Conservation (phyloP, 2,888 invertebrate species). For the Meteorus cinctellus region DNA sequence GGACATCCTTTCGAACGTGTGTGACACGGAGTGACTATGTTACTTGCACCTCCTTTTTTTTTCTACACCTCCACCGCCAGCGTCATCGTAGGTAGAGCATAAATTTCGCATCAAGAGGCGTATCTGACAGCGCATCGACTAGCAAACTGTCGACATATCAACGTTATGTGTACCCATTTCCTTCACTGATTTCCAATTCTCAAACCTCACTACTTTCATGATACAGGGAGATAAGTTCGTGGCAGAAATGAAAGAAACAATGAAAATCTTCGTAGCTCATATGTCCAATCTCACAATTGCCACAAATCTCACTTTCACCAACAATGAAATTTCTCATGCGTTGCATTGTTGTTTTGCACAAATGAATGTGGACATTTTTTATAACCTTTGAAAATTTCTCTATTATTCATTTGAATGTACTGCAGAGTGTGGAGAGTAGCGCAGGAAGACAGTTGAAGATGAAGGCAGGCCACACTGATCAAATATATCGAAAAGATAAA, state of each 20-base stretch:
- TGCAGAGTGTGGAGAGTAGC: not conserved
- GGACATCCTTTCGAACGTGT: conserved; percentile 44
- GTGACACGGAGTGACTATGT: conserved; percentile 23
- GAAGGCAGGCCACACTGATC: not conserved
- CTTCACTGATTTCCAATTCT: not conserved
- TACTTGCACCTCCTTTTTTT: not conserved
- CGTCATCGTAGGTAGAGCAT: conserved; percentile 3
- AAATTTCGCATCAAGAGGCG: conserved; percentile 18
- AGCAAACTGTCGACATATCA: not conserved
- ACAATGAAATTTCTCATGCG: conserved; percentile 17
- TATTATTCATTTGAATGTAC: not conserved
- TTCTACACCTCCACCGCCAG: conserved; percentile 1
- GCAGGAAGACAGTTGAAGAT: not conserved
- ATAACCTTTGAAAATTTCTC: not conserved
- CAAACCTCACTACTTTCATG: not conserved
- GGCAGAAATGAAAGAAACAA: conserved; percentile 1
- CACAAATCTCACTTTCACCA: conserved; percentile 16
- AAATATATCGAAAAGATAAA: not conserved
- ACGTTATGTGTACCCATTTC: not conserved
- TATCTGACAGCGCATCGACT: conserved; percentile 4
- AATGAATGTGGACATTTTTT: not conserved
- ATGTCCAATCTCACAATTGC: conserved; percentile 24
- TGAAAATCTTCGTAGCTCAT: not conserved
- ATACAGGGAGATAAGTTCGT: not conserved
- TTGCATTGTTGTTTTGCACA: conserved; percentile 5